These are phyloP conservation scores for Poeciliopsis occidentalis DNA, from an alignment of 2,113 vertebrate genomes.

Conservation along the genomic window DNA sequence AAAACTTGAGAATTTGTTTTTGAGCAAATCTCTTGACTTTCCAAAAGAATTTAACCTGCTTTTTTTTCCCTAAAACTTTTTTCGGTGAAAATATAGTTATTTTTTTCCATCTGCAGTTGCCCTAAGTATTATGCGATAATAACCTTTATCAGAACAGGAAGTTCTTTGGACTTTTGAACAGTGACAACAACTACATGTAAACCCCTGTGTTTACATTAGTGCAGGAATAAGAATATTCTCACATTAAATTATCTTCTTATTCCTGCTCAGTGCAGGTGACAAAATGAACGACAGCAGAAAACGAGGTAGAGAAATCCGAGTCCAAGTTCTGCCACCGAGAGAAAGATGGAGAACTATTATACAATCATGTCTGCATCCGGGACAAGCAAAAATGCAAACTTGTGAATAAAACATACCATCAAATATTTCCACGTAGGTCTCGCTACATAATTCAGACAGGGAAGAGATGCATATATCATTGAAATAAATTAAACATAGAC, in stretches of 20 bases:
- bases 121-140: background rate
- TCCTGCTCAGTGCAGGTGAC: too few species aligned
- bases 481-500: too few species aligned
- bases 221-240: too few species aligned
- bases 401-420: background rate
- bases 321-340: background rate
- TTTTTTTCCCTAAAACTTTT: too few species aligned
- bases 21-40: too few species aligned
- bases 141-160: background rate
- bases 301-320: background rate
- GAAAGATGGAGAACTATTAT: background rate
- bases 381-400: background rate
- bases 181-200: too few species aligned
- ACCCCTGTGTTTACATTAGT: too few species aligned
- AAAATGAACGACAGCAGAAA: background rate
- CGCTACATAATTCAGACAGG: background rate
- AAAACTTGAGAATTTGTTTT: too few species aligned
- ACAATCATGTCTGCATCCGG: background rate
- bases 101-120: background rate
- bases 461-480: background rate
- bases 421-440: background rate
- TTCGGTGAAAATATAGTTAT: too few species aligned
- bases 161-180: too few species aligned
- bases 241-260: too few species aligned
- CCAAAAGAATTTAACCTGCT: too few species aligned